Evolutionary conservation across 2,113 vertebrate species (phyloP), one percentile per base, ranked within the genome.

Genomic region (Platichthys stellatus): DNA sequence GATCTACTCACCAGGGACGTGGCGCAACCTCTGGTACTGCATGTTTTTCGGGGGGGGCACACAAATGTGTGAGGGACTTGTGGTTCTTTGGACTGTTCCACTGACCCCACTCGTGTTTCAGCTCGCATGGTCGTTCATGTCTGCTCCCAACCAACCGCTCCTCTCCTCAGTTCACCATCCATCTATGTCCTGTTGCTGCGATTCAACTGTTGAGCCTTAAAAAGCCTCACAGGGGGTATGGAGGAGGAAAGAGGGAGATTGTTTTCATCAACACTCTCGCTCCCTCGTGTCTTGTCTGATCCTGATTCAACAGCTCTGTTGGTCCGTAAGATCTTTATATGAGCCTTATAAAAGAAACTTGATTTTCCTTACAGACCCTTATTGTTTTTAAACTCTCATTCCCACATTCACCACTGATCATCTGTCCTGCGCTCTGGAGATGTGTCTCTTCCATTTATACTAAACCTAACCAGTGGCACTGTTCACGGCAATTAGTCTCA

Each of bases 331-430:
- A 76, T 86, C 69, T 68, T 78, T 51, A 51, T 63, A 24, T 49
- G 67, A 84, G 73, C 43, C 78, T 63, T 88, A 74, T 63, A 83
- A 73, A 83, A 78, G 91, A 89, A 94, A 92, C 86, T 70, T 6
- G 64, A 93, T 87, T 88, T 63, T 51, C 14, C 63, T 74, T 53
- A 63, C 59, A 66, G 68, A 60, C 80, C 54, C 86, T 90, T 90
- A 84, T 31, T 31, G 31, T 92, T 92, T 86, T 88, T 90, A 86
- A 79, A 86, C 71, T 79, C 49, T 47, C 69, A 93, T 94, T 92
- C 91, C 92, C 92, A 90, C 90, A 92, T 88, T 92, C 80, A 47
- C 78, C 85, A 40, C 86, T 64, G 81, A 80, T 89, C 76, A 69
- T 90, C 74, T 74, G 63, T 77, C 26, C 70, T 80, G 45, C 28